Conservation (phyloP, 2,888 invertebrate genomes). For the Marasmarcha lunaedactyla region DNA sequence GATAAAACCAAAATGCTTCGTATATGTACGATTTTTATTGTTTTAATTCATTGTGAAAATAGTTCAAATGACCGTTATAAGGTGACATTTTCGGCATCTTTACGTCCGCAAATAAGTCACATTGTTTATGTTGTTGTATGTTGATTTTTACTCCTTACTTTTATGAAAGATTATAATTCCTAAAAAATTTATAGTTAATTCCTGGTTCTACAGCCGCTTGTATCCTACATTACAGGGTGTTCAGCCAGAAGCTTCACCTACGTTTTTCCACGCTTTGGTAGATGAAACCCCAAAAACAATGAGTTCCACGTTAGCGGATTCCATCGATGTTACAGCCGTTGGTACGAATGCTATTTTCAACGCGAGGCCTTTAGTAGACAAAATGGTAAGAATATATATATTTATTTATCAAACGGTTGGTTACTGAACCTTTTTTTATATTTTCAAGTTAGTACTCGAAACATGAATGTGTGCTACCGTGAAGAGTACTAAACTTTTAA, state of each 20-base stretch:
- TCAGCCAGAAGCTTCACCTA: slow-evolving; percentile 87
- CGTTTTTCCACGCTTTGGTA: slow-evolving; percentile 80
- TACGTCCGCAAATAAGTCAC: background rate
- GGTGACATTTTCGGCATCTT: background rate
- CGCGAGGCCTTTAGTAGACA: slow-evolving; percentile 78
- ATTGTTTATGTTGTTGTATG: too few relatives aligned
- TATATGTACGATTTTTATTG: slow-evolving; percentile 82
- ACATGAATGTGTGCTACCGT: too few relatives aligned
- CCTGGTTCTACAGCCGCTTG: too few relatives aligned
- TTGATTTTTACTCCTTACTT: too few relatives aligned
- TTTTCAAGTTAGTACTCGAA: too few relatives aligned
- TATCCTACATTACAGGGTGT: too few relatives aligned
- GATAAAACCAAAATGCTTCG: slow-evolving; percentile 79
- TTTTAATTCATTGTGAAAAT: slow-evolving; percentile 2
- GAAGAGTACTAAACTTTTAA: too few relatives aligned
- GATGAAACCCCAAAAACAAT: slow-evolving; percentile 73
- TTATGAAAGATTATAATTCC: too few relatives aligned
- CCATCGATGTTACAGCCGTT: slow-evolving; percentile 83
- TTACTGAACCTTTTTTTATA: too few relatives aligned
- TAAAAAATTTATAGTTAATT: too few relatives aligned
- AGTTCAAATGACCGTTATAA: background rate
- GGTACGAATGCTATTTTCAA: slow-evolving; percentile 87
- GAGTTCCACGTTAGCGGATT: slow-evolving; percentile 82
- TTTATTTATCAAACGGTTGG: too few relatives aligned
- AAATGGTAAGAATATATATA: slow-evolving; percentile 79